These are phyloP conservation scores for Tetragnatha versicolor DNA, from an alignment of 1,140 invertebrate genomes.

Conservation along the genomic window DNA sequence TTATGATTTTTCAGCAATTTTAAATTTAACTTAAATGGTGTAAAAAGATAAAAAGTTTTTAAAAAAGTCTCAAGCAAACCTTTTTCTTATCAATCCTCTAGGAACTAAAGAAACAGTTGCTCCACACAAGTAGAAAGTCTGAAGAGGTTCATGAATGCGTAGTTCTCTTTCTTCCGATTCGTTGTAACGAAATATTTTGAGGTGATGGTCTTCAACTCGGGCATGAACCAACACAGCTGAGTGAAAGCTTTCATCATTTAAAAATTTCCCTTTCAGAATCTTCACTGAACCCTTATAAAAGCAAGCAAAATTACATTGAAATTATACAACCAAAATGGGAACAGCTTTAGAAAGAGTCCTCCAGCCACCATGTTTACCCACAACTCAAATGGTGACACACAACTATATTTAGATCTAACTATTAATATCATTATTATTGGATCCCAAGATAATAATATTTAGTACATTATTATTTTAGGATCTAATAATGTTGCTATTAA, in stretches of 20 bases:
- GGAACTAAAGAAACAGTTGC: constrained; percentile 27
- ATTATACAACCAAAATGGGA: too few relatives aligned
- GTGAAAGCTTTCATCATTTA: constrained; percentile 2
- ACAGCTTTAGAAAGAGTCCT: too few relatives aligned
- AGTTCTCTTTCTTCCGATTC: not conserved
- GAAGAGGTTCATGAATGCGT: not conserved
- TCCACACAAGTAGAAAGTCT: constrained; percentile 15
- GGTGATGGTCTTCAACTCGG: constrained; percentile 3
- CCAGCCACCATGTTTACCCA: too few relatives aligned
- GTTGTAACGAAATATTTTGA: not conserved
- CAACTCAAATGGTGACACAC: too few relatives aligned
- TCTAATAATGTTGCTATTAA: too few relatives aligned
- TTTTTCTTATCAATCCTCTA: constrained; percentile 18
- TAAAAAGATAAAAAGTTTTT: not conserved
- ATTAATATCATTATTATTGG: too few relatives aligned
- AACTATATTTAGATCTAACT: too few relatives aligned
- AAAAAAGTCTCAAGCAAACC: not conserved
- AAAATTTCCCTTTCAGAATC: constrained; percentile 25
- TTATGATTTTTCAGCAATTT: too few relatives aligned
- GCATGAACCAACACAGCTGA: not conserved
- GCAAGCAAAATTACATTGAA: not conserved
- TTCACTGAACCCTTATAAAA: constrained; percentile 15
- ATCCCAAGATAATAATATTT: too few relatives aligned
- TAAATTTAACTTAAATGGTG: too few relatives aligned
- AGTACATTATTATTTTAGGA: too few relatives aligned